A percentile compares a stretch with the other conserved stretches of the same genome.
phyloP scores from a whole-genome alignment of 2,888 invertebrate genomes.

The Oxytorus armatus region DNA sequence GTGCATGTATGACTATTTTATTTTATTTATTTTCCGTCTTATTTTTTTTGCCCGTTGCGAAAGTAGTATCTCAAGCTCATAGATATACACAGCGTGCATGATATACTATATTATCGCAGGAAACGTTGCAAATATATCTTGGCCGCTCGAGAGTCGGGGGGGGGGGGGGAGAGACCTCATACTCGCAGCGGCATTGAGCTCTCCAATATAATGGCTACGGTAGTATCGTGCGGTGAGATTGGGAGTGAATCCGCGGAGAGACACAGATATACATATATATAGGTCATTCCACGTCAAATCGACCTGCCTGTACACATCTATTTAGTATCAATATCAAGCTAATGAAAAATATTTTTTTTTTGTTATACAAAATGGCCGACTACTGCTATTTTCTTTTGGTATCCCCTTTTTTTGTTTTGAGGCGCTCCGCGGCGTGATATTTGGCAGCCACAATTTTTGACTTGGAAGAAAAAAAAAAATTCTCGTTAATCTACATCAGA shows the following conservation, averaged over 20 bases:
- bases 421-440: too few relatives aligned
- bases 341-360: too few relatives aligned
- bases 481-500: too few relatives aligned
- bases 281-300: too few relatives aligned
- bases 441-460: too few relatives aligned
- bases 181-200: conserved; percentile 38
- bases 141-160: conserved; percentile 50
- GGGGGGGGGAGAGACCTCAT: conserved; percentile 29
- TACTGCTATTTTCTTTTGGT: too few relatives aligned
- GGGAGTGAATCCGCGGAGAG: conserved; percentile 55
- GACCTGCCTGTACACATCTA: too few relatives aligned
- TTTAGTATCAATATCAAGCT: too few relatives aligned
- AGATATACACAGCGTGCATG: conserved; percentile 43
- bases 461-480: too few relatives aligned
- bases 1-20: conserved; percentile 42
- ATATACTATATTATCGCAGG: conserved; percentile 62
- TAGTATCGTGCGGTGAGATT: background rate
- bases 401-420: too few relatives aligned
- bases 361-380: too few relatives aligned
- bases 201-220: conserved; percentile 31
- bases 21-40: background rate
- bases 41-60: conserved; percentile 36
- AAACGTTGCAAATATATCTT: conserved; percentile 61
- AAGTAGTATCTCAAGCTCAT: conserved; percentile 57
- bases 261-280: conserved; percentile 41